Conservation (phyloP, 2,888 invertebrate genomes). For the Cactoblastis cactorum region DNA sequence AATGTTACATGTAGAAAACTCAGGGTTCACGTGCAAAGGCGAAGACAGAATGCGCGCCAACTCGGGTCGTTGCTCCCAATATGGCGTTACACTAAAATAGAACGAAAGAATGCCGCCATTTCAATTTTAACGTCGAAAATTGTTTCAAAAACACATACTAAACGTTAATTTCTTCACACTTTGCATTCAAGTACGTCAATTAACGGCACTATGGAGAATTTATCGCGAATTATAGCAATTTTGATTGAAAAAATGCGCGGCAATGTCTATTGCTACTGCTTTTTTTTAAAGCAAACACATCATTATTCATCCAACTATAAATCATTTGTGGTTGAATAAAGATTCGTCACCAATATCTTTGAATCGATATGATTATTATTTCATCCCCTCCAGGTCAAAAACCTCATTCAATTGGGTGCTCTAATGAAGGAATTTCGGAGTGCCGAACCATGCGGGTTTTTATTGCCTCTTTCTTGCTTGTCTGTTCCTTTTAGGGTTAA, state of each 20-base stretch:
- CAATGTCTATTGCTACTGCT: constrained; percentile 12
- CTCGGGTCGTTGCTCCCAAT: constrained; percentile 63
- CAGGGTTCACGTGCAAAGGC: constrained; percentile 15
- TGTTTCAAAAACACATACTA: constrained; percentile 50
- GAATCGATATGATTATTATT: constrained; percentile 54
- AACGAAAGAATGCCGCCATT: constrained; percentile 74
- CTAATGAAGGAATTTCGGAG: constrained; percentile 55
- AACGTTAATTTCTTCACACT: constrained; percentile 38
- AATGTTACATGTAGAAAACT: constrained; percentile 28
- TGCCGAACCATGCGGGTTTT: constrained; percentile 51
- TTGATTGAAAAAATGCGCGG: constrained; percentile 19
- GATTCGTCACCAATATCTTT: constrained; percentile 29
- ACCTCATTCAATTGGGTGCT: constrained; percentile 56
- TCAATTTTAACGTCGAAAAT: constrained; percentile 70
- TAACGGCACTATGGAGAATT: constrained; percentile 15
- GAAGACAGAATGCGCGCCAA: constrained; percentile 45
- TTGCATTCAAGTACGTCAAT: constrained; percentile 17
- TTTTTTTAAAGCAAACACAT: background rate
- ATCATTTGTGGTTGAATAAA: constrained; percentile 29
- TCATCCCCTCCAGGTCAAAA: constrained; percentile 57
- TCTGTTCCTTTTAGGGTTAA: constrained; percentile 12
- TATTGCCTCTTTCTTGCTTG: constrained; percentile 22
- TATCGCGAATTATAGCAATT: constrained; percentile 15
- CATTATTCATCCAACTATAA: background rate
- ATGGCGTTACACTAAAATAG: constrained; percentile 76